Evolutionary conservation across 1,140 invertebrate species (phyloP).

Genomic region (Acyrthosiphon pisum): DNA sequence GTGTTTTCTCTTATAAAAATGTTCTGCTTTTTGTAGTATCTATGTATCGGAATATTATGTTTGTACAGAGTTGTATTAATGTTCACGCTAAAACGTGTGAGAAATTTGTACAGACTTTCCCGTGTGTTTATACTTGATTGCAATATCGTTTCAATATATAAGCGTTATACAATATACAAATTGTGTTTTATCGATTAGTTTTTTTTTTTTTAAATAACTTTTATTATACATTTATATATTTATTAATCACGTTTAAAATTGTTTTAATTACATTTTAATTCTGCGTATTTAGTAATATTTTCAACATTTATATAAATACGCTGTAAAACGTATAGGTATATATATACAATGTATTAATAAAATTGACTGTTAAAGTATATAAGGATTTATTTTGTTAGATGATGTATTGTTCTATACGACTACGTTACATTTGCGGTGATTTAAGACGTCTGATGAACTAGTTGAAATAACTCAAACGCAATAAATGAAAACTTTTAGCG

Average conservation of each 20-base stretch:
- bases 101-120: background rate
- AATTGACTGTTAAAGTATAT: background rate
- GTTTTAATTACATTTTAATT: background rate
- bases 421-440: background rate
- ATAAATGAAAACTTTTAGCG: background rate
- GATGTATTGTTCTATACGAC: background rate
- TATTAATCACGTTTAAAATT: background rate
- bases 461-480: background rate
- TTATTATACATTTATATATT: background rate
- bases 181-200: background rate
- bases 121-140: background rate
- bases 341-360: background rate
- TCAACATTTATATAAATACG: background rate
- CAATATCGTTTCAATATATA: background rate
- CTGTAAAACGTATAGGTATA: background rate
- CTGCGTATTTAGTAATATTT: background rate
- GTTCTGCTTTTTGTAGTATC: background rate
- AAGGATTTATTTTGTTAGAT: background rate
- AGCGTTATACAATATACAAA: background rate
- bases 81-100: background rate
- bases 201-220: background rate
- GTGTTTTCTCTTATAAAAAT: slow-evolving; percentile 22
- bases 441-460: background rate
- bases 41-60: background rate
- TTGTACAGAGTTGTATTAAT: background rate